Percentiles rank a stretch among this genome's conserved stretches.
Conservation (phyloP, 1,140 invertebrate species). For the Macrobrachium nipponense region DNA sequence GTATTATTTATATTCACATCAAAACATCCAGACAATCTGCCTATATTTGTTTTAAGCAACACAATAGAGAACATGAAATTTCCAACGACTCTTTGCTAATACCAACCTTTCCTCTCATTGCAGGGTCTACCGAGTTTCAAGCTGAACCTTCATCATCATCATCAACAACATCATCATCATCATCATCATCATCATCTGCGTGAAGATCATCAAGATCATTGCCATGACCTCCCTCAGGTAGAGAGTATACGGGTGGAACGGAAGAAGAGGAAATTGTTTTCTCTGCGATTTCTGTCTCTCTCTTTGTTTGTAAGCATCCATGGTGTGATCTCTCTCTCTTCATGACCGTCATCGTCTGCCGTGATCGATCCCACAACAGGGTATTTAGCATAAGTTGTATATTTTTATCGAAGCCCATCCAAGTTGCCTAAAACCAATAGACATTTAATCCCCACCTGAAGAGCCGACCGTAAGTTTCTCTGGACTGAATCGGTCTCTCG, state of each 20-base stretch:
- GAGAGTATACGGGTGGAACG: not conserved
- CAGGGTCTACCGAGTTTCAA: not conserved
- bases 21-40: too few species aligned
- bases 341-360: too few species aligned
- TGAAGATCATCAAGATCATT: not conserved
- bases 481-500: too few species aligned
- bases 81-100: not conserved
- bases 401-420: too few species aligned
- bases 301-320: not conserved
- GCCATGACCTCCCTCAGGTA: not conserved
- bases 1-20: too few species aligned
- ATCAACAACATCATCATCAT: slow-evolving; percentile 1
- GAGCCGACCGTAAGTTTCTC: too few species aligned
- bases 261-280: not conserved
- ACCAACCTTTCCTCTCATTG: not conserved
- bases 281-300: not conserved
- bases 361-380: too few species aligned
- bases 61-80: not conserved
- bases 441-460: too few species aligned
- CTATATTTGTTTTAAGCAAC: too few species aligned
- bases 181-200: slow-evolving; percentile 14
- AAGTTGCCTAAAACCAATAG: too few species aligned
- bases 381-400: too few species aligned
- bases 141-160: not conserved
- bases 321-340: too few species aligned